Conservation (phyloP, 1,140 invertebrate genomes). For the Pomacea maculata region DNA sequence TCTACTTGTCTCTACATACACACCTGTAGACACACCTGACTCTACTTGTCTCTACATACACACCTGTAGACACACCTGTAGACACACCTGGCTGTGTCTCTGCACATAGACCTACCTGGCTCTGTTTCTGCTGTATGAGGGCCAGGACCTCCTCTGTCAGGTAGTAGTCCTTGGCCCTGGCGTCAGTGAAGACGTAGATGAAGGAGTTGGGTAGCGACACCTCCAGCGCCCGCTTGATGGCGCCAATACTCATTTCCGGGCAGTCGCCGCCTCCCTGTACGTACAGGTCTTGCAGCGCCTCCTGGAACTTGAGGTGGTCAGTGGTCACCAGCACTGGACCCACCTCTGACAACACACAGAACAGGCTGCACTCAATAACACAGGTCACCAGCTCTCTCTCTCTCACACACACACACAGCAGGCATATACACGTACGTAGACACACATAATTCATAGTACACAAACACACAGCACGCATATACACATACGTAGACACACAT, state of each 20-base stretch:
- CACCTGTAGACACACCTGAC: too few relatives aligned
- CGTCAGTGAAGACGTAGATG: slow-evolving; percentile 82
- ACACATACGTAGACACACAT: neutral
- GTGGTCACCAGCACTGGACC: slow-evolving; percentile 74
- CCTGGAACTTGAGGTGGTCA: slow-evolving; percentile 71
- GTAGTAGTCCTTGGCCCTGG: slow-evolving; percentile 75
- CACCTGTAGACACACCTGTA: too few relatives aligned
- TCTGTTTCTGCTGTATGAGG: slow-evolving; percentile 76
- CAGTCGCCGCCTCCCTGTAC: slow-evolving; percentile 80
- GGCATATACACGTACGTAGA: neutral
- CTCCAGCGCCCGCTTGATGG: slow-evolving; percentile 74
- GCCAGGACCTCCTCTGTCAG: slow-evolving; percentile 73
- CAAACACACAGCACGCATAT: neutral
- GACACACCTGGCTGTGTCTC: too few relatives aligned
- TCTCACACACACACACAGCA: too few relatives aligned
- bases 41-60: too few relatives aligned
- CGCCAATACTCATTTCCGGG: slow-evolving; percentile 76
- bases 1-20: too few relatives aligned
- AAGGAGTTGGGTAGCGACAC: slow-evolving; percentile 74
- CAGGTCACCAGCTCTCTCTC: neutral
- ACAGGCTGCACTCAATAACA: neutral
- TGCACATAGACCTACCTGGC: slow-evolving; percentile 68
- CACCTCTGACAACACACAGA: slow-evolving; percentile 67
- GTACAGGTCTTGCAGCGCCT: slow-evolving; percentile 70
- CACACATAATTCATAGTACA: neutral